Base-by-base conservation (phyloP, 1,140 invertebrate genomes). In the Dolichoris vasculosae region DNA sequence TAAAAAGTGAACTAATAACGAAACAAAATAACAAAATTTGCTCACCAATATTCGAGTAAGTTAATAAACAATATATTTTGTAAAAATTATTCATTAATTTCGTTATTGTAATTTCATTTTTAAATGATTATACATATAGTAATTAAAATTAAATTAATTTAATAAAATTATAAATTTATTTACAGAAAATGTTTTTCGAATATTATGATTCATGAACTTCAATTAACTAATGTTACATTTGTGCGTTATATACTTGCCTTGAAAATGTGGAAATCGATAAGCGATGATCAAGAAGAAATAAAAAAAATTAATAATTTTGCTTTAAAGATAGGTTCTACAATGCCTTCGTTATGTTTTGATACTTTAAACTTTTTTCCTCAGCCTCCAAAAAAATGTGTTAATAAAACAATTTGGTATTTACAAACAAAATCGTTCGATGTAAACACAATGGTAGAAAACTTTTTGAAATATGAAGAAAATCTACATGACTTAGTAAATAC, bases 241-340 rank as follows among this genome's bases (percentile, higher is more conserved):
- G 82, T 90, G 20, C 88, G 91, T 80, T 92, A 92, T 86, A 87
- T 93, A 55, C 85, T 93, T 15, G 85, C 88, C 71, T 89, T 93
- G n/a, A 90, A 90, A 71, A 84, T 90, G 15, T 93, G 92, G 92
- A 89, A 89, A 87, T 89, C 88, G 75, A 82, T 88, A 13, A 90
- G 88, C 43, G 88, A 90, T 51, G 87, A 88, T 86, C 55, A 88
- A 15, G 86, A 88, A 9, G 88, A 91, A 35, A 88, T 86, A 64
- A 87, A 85, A 67, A 87, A 88, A 88, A 90, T 92, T 40, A 87
- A 92, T 67, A 82, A 88, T 17, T 80, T 91, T 46, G 92, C 89
- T n/a, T 23, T 89, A 35, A 87, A 30, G 13, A 89, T 93, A 46
- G 92, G 92, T 20, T 69, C 87, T n/a, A 77, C 83, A 17, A 81